phyloP scores from a whole-genome alignment of 2,113 vertebrate genomes.

The Sylvilagus bachmani region DNA sequence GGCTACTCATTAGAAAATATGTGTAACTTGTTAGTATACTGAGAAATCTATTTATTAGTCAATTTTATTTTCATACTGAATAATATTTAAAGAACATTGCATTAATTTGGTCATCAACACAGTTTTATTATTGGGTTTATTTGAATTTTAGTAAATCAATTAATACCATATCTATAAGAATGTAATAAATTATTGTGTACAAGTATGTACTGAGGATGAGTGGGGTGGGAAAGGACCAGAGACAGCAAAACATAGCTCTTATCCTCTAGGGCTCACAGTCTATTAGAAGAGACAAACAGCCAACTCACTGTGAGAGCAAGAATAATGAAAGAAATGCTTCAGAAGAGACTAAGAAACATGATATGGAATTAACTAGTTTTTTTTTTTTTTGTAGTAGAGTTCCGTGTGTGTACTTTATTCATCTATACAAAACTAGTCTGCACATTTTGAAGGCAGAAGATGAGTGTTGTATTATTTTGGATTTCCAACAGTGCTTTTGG shows the following conservation, averaged over 20 bases:
- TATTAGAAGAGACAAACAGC: neutral
- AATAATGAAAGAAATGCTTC: conserved; percentile 20
- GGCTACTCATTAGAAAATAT: neutral
- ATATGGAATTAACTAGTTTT: neutral
- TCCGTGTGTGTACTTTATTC: neutral
- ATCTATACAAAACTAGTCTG: neutral
- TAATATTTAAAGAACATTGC: neutral
- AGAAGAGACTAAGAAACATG: neutral
- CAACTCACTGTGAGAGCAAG: conserved; percentile 1
- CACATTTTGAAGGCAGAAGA: neutral
- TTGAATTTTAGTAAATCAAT: conserved; percentile 35
- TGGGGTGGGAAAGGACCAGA: neutral
- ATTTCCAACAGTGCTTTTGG: conserved; percentile 18
- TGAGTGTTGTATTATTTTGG: neutral
- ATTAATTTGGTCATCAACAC: neutral
- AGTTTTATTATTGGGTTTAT: neutral
- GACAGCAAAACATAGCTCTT: neutral
- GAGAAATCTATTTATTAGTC: neutral
- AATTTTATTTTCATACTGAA: conserved; percentile 12
- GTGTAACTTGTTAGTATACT: neutral
- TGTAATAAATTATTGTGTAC: neutral
- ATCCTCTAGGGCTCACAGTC: neutral
- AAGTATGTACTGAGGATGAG: neutral
- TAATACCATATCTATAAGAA: conserved; percentile 20
- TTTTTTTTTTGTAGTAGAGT: neutral